Evolutionary conservation across 2,113 vertebrate genomes (phyloP).

Genomic region (Anarhynchus alexandrinus): DNA sequence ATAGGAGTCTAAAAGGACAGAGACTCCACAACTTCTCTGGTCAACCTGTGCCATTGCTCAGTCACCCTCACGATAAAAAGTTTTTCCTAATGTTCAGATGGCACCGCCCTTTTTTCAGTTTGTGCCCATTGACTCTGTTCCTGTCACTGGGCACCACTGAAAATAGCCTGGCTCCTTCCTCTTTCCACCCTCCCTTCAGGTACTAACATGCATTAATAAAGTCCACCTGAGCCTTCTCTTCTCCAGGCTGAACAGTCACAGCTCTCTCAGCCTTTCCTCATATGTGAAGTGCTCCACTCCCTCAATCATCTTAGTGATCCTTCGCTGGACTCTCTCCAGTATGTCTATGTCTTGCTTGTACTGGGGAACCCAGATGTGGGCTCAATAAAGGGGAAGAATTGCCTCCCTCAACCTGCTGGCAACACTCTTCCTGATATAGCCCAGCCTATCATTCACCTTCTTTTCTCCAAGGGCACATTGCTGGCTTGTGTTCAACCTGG

Average conservation of each 20-base stretch:
- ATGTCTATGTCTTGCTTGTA: neutral
- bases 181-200: neutral
- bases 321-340: neutral
- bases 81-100: neutral
- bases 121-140: neutral
- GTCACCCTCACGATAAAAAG: neutral
- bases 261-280: neutral
- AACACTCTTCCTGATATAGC: neutral
- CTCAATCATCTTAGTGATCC: neutral
- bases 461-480: neutral
- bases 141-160: neutral
- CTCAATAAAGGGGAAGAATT: neutral
- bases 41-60: neutral
- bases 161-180: neutral
- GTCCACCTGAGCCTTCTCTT: neutral
- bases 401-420: neutral
- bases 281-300: neutral
- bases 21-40: neutral
- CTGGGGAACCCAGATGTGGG: neutral
- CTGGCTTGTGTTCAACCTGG: neutral
- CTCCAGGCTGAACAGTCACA: neutral
- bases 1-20: neutral
- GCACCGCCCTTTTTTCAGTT: accelerated
- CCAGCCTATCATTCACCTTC: neutral
- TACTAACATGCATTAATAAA: neutral